phyloP scores from a whole-genome alignment of 2,888 invertebrate genomes.

The Trachelus tabidus region DNA sequence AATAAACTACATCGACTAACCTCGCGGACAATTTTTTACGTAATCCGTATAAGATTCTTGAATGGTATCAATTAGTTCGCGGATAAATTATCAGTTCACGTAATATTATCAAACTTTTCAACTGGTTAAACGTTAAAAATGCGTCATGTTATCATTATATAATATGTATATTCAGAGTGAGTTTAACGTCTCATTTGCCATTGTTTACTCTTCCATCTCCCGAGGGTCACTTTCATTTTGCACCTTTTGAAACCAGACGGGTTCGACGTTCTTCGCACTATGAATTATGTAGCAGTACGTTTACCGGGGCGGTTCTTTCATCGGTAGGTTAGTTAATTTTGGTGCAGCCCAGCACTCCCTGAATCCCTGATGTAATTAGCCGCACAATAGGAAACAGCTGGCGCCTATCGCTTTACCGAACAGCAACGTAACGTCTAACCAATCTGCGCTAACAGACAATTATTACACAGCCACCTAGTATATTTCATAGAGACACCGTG shows the following conservation, averaged over 20 bases:
- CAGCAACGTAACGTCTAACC: constrained; percentile 46
- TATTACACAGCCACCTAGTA: constrained; percentile 47
- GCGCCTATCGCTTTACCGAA: constrained; percentile 40
- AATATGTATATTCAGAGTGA: not conserved
- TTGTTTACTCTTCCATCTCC: not conserved
- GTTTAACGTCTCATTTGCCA: not conserved
- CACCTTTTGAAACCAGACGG: not conserved
- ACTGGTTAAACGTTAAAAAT: not conserved
- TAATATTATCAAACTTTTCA: not conserved
- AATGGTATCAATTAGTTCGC: not conserved
- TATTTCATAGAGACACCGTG: not conserved
- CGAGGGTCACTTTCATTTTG: not conserved
- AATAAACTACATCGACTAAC: not conserved
- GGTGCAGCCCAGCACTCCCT: constrained; percentile 43
- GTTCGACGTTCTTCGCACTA: not conserved
- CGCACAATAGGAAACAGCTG: constrained; percentile 58
- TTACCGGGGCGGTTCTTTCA: constrained; percentile 46
- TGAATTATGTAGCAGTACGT: constrained; percentile 18
- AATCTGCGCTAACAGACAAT: constrained; percentile 52
- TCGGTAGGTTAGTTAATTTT: constrained; percentile 60
- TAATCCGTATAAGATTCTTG: too few species aligned
- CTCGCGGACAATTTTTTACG: not conserved
- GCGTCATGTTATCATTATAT: not conserved
- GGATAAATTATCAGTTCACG: too few species aligned
- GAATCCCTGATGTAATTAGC: constrained; percentile 60